Evolutionary conservation across 2,888 invertebrate species (phyloP), one percentile per base, ranked within the genome.

Genomic region (Ophioninae sp.): DNA sequence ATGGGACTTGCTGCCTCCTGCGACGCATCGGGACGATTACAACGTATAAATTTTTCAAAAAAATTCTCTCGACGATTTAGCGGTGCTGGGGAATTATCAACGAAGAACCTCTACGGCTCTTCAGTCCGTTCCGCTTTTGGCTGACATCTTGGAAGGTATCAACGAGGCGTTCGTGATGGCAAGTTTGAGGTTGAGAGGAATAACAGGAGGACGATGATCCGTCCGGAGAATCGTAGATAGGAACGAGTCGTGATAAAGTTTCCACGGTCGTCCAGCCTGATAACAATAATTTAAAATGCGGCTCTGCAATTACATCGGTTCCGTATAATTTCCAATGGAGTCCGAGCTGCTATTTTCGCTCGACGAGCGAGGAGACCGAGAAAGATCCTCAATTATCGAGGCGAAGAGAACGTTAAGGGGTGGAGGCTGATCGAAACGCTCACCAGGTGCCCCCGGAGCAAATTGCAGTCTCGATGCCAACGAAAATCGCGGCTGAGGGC

Each of bases 1-100:
- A 86, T 86, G 92, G 90, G 93, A 90, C 84, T 69, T 81, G 68
- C 62, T 79, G 85, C 86, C 87, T 76, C 88, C 90, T 76, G 57
- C 89, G 88, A 90, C 88, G 88, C 91, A 91, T 90, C 88, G 86
- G 85, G 87, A 87, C 91, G 91, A 92, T 92, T 91, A 90, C 91
- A 85, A 87, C 87, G 85, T 87, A 89, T 91, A 84, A 88, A 91
- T 91, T 88, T 91, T 91, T 91, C 62, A 85, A 68, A 50, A 67
- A 69, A 30, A 81, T 75, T 69, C 79, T 62, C 75, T 82, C 68
- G 67, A 79, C 73, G 57, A 30, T 82, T 81, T 82, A 59, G 23
- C 67, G 23, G 56, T 50, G 62, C 39, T 30, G 13, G 50, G 30
- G 30, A 30, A 30, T 30, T 30, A 30, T 30, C 8, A 64, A 20